These are phyloP conservation scores for Herpetotheres cachinnans DNA, from an alignment of 2,113 vertebrate genomes.

Conservation along the genomic window DNA sequence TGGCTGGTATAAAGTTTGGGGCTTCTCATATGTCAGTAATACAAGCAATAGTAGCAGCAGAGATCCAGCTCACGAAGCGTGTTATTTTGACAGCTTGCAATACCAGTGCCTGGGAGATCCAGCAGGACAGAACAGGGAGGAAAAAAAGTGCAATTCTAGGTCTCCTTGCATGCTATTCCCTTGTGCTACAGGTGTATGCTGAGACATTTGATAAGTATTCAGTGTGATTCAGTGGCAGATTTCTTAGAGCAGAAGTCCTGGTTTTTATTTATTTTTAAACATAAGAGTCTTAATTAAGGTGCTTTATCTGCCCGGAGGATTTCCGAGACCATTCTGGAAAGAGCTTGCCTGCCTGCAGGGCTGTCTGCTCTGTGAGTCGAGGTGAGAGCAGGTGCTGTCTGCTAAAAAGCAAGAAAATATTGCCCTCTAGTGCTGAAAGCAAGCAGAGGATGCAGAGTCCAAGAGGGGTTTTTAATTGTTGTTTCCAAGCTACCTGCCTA, in stretches of 20 bases:
- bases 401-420: constrained; percentile 58
- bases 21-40: not conserved
- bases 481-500: not conserved
- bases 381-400: not conserved
- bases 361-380: not conserved
- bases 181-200: not conserved
- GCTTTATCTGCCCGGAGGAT: not conserved
- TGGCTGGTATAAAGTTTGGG: not conserved
- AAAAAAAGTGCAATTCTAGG: not conserved
- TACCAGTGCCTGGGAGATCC: not conserved
- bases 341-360: not conserved
- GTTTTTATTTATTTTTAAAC: not conserved
- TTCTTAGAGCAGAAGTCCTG: not conserved
- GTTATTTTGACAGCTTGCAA: not conserved
- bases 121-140: not conserved
- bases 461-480: fast-evolving
- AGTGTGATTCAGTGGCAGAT: not conserved
- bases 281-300: not conserved
- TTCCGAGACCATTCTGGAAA: not conserved
- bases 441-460: not conserved
- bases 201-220: not conserved
- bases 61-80: not conserved
- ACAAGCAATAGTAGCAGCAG: not conserved
- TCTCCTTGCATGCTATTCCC: not conserved
- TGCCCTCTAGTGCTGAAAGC: constrained; percentile 74